These are phyloP conservation scores for Hofmannophila pseudospretella DNA, from an alignment of 2,888 invertebrate genomes.

Conservation along the genomic window DNA sequence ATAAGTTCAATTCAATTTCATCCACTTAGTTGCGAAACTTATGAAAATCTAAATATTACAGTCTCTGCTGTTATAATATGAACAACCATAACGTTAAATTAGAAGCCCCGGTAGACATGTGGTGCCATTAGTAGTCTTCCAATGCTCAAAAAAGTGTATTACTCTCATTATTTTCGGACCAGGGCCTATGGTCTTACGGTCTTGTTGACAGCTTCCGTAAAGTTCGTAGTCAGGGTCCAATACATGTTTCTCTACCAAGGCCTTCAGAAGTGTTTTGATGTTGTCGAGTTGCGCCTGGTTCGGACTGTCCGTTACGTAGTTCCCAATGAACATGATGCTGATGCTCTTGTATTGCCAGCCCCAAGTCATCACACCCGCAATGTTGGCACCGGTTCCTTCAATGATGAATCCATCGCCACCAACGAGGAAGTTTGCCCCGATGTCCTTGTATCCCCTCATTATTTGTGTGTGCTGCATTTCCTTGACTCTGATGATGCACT, in stretches of 20 bases:
- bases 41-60: no score
- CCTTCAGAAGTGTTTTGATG: neutral
- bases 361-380: conserved; percentile 5
- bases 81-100: no score
- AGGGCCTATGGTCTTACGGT: conserved; percentile 7
- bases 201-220: conserved; percentile 1
- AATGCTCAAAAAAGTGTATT: neutral
- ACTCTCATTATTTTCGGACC: neutral
- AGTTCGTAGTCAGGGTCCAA: neutral
- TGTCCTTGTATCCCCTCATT: conserved; percentile 9
- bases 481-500: neutral
- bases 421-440: conserved; percentile 15
- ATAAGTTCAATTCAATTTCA: no score
- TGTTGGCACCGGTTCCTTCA: conserved; percentile 16
- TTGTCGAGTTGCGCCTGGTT: conserved; percentile 4
- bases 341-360: conserved; percentile 10
- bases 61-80: no score
- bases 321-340: conserved; percentile 14
- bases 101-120: conserved; percentile 1
- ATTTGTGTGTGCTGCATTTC: neutral
- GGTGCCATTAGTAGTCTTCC: neutral
- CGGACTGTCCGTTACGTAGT: conserved; percentile 9
- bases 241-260: neutral
- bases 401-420: conserved; percentile 13
- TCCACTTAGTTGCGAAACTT: no score